Evolutionary conservation across 2,797 vertebrate genomes (phyloP), one percentile per base, ranked within the genome.

Genomic region (Epinephelus awoara): DNA sequence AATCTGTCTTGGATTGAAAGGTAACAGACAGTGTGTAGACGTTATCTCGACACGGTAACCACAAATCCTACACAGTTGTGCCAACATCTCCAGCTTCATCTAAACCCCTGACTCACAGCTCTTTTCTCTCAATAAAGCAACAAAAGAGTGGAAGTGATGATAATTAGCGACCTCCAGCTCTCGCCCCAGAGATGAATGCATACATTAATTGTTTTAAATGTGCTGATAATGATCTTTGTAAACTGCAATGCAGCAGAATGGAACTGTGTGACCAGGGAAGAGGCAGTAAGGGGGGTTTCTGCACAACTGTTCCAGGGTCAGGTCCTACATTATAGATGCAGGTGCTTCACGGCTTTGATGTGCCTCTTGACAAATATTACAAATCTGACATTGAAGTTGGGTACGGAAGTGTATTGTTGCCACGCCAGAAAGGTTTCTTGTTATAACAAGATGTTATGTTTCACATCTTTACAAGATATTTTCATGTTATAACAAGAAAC

Each of bases 121-220:
- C 49, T 79, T 75, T 75, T 57, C 71, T 75, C 75, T 55, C 57
- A 50, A 51, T 59, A 69, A 67, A 62, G 69, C 65, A 86, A 80
- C 74, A 72, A 80, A 79, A 77, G 77, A 64, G 73, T 69, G 61
- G 62, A 87, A 73, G 75, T 23, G 54, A 71, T 69, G 82, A 72
- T 90, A 89, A 91, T 91, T 86, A 91, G 82, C 66, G 51, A 77
- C 75, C 83, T 83, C 80, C 64, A 68, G 82, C 87, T 84, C 75
- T 73, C n/a, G 74, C 88, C 88, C 84, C 59, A 27, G 77, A 88
- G 89, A 92, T 70, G 75, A 84, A 82, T n/a, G 74, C 88, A 87
- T 87, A 66, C 84, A 91, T 90, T 89, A 88, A 91, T 91, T 88
- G 84, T 91, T 90, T 73, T 85, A 88, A 91, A 93, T 90, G 82